Conservation (phyloP, 2,113 vertebrate species). For the Dasypus novemcinctus region DNA sequence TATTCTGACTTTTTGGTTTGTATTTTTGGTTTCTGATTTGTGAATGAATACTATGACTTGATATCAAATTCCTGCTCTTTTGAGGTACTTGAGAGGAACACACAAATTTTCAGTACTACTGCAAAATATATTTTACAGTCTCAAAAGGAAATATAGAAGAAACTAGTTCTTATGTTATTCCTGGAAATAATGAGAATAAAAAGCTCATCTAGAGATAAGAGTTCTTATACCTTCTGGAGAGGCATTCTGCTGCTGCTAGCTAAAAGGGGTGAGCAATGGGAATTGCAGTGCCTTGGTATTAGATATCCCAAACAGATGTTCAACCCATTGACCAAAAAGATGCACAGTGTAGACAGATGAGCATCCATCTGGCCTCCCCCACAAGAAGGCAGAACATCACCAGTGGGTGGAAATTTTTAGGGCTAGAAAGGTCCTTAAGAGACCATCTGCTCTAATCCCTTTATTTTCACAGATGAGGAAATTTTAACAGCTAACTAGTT, state of each 20-base stretch:
- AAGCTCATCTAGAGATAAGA: neutral
- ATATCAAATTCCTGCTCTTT: neutral
- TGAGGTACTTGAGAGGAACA: neutral
- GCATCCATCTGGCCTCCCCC: conserved; percentile 21
- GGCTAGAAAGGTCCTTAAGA: neutral
- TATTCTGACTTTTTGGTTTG: neutral
- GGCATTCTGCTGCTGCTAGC: neutral
- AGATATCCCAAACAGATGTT: conserved; percentile 38
- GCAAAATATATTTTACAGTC: neutral
- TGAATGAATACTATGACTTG: neutral
- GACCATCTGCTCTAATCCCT: neutral
- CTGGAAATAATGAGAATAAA: neutral
- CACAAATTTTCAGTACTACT: neutral
- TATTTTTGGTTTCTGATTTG: neutral
- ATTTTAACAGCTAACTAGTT: neutral
- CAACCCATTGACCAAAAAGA: neutral
- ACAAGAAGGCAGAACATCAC: neutral
- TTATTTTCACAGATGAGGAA: neutral
- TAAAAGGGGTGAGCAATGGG: neutral
- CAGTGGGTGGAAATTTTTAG: neutral
- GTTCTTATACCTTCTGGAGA: neutral
- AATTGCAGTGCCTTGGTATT: neutral
- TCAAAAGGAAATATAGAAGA: neutral
- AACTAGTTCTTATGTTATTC: neutral
- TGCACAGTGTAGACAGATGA: neutral